Evolutionary conservation across 2,888 invertebrate species (phyloP).

Genomic region (Pseudococcus jackbeardsleyi): DNA sequence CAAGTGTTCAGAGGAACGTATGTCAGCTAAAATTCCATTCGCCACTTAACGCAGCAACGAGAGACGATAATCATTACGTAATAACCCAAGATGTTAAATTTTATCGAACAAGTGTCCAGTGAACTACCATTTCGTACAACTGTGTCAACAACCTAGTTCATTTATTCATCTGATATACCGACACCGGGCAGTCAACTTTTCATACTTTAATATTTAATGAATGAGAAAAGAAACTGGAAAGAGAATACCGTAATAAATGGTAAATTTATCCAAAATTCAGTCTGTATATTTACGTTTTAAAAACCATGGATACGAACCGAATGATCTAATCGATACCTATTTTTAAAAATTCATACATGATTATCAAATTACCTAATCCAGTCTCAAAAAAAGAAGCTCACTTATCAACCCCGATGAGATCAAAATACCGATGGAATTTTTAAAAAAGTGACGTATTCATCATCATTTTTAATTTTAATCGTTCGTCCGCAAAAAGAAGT

Average conservation of each 20-base stretch:
- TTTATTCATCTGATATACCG: not conserved
- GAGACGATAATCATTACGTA: not conserved
- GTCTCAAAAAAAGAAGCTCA: not conserved
- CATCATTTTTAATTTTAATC: slow-evolving; percentile 41
- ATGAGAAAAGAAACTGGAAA: not conserved
- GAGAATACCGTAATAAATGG: not conserved
- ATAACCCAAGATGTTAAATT: not conserved
- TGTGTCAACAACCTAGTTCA: slow-evolving; percentile 34
- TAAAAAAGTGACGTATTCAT: not conserved
- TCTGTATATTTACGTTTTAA: not conserved
- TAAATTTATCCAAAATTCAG: not conserved
- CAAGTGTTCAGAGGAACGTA: not conserved
- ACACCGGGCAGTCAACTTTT: not conserved
- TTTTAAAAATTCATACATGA: not conserved
- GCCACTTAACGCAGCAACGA: not conserved
- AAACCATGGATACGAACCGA: not conserved
- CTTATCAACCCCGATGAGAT: not conserved
- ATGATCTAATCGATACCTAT: not conserved
- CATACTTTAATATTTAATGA: too few relatives aligned
- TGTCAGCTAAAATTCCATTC: not conserved
- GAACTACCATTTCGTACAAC: not conserved
- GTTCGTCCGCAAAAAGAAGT: slow-evolving; percentile 49
- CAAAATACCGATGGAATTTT: slow-evolving; percentile 1
- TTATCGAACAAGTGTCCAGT: slow-evolving; percentile 14
- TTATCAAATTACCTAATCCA: not conserved